Evolutionary conservation across 2,888 invertebrate species (phyloP).

Genomic region (Drosophila flavopinicola): DNA sequence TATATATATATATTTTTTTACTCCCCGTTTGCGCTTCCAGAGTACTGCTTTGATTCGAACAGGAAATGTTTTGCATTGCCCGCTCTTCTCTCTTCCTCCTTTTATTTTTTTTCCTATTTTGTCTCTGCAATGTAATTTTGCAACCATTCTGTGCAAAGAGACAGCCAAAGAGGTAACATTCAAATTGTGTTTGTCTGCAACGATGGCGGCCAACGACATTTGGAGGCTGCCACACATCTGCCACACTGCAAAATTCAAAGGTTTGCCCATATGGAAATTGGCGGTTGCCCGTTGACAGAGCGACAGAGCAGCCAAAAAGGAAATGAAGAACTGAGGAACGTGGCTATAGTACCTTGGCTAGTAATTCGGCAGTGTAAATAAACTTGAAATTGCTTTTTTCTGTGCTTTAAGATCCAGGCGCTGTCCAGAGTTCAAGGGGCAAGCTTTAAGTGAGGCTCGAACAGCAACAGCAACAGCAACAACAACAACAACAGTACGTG

Average conservation of each 20-base stretch:
- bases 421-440: conserved; percentile 27
- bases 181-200: conserved; percentile 66
- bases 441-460: conserved; percentile 27
- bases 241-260: conserved; percentile 71
- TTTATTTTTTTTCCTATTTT: conserved; percentile 6
- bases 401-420: conserved; percentile 31
- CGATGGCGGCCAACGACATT: conserved; percentile 59
- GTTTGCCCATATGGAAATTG: conserved; percentile 65
- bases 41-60: conserved; percentile 72
- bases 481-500: conserved; percentile 59
- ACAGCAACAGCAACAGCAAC: conserved; percentile 9
- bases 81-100: background rate
- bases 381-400: conserved; percentile 44
- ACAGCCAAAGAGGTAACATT: conserved; percentile 32
- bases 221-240: conserved; percentile 30
- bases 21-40: background rate
- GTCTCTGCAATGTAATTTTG: conserved; percentile 60
- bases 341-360: conserved; percentile 33
- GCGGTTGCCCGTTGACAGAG: conserved; percentile 39
- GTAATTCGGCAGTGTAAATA: conserved; percentile 42
- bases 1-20: conserved; percentile 13
- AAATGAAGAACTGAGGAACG: conserved; percentile 4
- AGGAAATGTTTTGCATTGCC: conserved; percentile 63
- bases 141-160: conserved; percentile 35
- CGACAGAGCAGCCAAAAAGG: background rate